Evolutionary conservation across 2,888 invertebrate genomes (phyloP).

Genomic region (Drosophila siamana): DNA sequence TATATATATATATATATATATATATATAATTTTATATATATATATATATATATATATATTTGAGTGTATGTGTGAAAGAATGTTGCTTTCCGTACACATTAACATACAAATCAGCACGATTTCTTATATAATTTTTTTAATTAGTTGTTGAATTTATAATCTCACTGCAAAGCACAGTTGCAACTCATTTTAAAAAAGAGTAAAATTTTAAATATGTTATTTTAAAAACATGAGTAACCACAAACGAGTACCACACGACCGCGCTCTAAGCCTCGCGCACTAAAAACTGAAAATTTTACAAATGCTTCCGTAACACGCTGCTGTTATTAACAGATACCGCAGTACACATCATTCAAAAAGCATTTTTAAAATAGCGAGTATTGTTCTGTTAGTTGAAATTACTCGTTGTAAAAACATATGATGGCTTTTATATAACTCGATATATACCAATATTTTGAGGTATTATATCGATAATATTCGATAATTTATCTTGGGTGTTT

Average conservation of each 20-base stretch:
- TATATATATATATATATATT: too few species aligned
- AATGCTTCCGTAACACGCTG: constrained; percentile 27
- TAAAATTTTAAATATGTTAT: constrained; percentile 21
- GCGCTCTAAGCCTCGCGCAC: constrained; percentile 52
- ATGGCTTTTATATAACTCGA: too few species aligned
- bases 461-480: background rate
- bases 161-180: background rate
- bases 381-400: background rate
- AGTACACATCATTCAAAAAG: constrained; percentile 22
- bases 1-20: constrained; percentile 25
- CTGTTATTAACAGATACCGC: constrained; percentile 39
- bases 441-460: background rate
- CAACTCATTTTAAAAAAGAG: constrained; percentile 5
- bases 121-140: constrained; percentile 4
- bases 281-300: constrained; percentile 56
- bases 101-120: constrained; percentile 18
- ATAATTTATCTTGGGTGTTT: background rate
- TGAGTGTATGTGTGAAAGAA: constrained; percentile 9
- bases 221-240: constrained; percentile 21
- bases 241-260: constrained; percentile 45
- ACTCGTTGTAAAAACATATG: constrained; percentile 37
- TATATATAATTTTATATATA: constrained; percentile 6
- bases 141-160: background rate
- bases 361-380: constrained; percentile 17
- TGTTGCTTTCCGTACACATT: constrained; percentile 16